Conservation (phyloP, 2,888 invertebrate species). For the Lamellibrachia columna region DNA sequence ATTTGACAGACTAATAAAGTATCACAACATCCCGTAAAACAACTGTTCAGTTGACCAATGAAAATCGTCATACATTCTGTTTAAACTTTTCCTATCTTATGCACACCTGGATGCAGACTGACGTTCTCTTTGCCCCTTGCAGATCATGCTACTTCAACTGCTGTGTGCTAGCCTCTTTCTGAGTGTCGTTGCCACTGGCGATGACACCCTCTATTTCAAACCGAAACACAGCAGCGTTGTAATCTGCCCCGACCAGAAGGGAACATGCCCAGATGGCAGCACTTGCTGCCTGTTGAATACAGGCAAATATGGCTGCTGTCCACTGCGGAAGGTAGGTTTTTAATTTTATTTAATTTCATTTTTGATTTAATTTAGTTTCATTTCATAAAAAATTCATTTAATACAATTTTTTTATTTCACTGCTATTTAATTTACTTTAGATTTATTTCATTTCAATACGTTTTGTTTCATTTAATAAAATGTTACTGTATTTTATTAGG, state of each 20-base stretch:
- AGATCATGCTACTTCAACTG: neutral
- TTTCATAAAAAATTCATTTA: no score
- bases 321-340: neutral
- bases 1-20: no score
- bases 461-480: neutral
- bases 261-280: neutral
- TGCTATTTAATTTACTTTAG: no score
- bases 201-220: neutral
- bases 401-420: no score
- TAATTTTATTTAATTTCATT: neutral
- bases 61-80: no score
- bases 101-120: neutral
- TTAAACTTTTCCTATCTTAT: neutral
- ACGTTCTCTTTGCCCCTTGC: neutral
- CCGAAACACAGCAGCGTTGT: neutral
- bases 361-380: no score
- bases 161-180: neutral
- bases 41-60: no score
- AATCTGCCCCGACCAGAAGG: slow-evolving; percentile 3
- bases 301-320: neutral
- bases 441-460: neutral
- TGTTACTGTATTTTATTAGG: no score
- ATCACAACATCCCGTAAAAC: no score
- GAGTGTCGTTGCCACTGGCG: neutral
- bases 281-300: neutral